These are phyloP conservation scores for Drosophila kambysellisi DNA, from an alignment of 2,888 invertebrate species.

Conservation along the genomic window DNA sequence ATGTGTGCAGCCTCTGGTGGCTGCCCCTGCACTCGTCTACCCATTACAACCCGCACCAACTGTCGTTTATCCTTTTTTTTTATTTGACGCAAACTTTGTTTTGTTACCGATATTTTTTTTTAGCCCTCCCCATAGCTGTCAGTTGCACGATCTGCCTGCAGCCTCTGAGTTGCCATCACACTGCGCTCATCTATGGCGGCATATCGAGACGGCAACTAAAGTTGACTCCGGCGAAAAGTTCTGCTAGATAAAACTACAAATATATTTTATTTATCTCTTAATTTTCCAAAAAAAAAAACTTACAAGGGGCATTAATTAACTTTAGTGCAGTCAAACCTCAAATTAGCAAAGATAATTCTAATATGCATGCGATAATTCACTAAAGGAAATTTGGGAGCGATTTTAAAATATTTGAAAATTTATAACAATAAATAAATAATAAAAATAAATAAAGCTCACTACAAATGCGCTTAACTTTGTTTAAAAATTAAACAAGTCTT, in stretches of 20 bases:
- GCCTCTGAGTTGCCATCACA: slow-evolving; percentile 23
- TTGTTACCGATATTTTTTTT: slow-evolving; percentile 18
- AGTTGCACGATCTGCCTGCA: slow-evolving; percentile 67
- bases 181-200: slow-evolving; percentile 40
- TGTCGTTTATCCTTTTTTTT: slow-evolving; percentile 26
- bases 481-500: not conserved
- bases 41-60: not conserved
- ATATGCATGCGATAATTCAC: not conserved
- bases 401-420: too few species aligned
- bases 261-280: not conserved
- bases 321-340: not conserved
- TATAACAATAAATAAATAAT: not conserved
- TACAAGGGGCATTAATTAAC: not conserved
- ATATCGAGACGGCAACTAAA: slow-evolving; percentile 36
- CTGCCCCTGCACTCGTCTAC: not conserved
- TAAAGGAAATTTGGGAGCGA: not conserved
- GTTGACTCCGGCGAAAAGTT: slow-evolving; percentile 22
- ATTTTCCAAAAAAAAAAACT: not conserved
- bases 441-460: too few species aligned
- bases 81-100: slow-evolving; percentile 55
- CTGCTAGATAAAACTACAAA: slow-evolving; percentile 13
- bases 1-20: slow-evolving; percentile 32
- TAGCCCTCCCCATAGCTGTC: slow-evolving; percentile 45
- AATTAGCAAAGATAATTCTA: not conserved
- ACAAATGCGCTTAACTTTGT: not conserved